phyloP scores from a whole-genome alignment of 1,140 invertebrate species.

The Mya arenaria region DNA sequence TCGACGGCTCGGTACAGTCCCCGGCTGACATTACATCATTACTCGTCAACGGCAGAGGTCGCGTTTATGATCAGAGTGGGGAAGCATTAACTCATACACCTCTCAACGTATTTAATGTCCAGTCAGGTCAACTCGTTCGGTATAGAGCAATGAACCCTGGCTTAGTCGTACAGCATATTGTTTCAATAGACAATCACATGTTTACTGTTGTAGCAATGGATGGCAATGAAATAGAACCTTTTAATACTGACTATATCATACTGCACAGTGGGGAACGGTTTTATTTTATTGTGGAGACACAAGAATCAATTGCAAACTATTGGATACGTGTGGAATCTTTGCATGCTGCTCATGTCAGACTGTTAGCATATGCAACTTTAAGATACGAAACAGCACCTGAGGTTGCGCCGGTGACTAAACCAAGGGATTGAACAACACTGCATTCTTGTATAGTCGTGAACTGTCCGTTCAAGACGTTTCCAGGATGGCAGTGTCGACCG shows the following conservation, averaged over 20 bases:
- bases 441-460: constrained; percentile 59
- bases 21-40: constrained; percentile 5
- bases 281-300: constrained; percentile 90
- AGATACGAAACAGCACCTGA: constrained; percentile 85
- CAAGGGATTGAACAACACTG: constrained; percentile 14
- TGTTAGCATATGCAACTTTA: constrained; percentile 88
- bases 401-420: constrained; percentile 71
- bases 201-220: constrained; percentile 89
- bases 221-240: constrained; percentile 88
- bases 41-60: constrained; percentile 67
- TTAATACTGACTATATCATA: constrained; percentile 80
- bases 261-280: constrained; percentile 87
- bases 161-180: constrained; percentile 36
- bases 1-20: constrained; percentile 15
- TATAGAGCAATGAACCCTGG: constrained; percentile 63
- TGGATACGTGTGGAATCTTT: constrained; percentile 88
- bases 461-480: constrained; percentile 57
- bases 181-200: constrained; percentile 92
- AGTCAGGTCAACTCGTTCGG: constrained; percentile 48
- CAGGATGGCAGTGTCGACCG: constrained; percentile 36
- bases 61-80: constrained; percentile 42
- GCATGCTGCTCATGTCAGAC: too few relatives aligned
- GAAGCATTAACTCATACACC: constrained; percentile 61
- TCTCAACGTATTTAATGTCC: constrained; percentile 58
- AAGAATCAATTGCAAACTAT: constrained; percentile 87